Percentiles rank a stretch among this genome's conserved stretches.
Evolutionary conservation across 2,113 vertebrate genomes (phyloP).

Genomic region (Embiotoca jacksoni): DNA sequence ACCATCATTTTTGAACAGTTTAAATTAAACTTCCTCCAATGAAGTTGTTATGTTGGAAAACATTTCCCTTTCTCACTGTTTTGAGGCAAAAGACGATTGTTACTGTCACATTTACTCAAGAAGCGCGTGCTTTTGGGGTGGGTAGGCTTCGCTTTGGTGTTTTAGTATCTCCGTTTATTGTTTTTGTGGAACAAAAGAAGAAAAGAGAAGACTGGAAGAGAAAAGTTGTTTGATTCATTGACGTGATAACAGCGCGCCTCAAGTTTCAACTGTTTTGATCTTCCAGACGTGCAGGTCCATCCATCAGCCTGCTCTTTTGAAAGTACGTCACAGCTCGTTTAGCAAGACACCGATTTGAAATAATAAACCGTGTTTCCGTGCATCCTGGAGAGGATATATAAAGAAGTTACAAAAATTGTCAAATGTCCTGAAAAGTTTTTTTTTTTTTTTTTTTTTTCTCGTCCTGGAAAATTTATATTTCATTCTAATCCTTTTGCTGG

Average conservation of each 20-base stretch:
- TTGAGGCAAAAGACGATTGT: slow-evolving; percentile 38
- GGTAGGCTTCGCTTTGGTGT: slow-evolving; percentile 18
- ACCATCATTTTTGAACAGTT: background rate
- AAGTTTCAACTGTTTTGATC: slow-evolving; percentile 64
- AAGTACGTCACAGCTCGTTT: slow-evolving; percentile 23
- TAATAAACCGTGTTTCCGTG: background rate
- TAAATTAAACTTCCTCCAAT: background rate
- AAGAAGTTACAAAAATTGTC: background rate
- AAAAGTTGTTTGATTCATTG: slow-evolving; percentile 30
- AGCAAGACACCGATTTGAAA: slow-evolving; percentile 11
- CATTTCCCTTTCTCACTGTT: slow-evolving; percentile 28
- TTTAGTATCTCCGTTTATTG: slow-evolving; percentile 35
- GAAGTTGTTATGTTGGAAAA: slow-evolving; percentile 24
- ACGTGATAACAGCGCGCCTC: slow-evolving; percentile 11
- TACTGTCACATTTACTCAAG: slow-evolving; percentile 20
- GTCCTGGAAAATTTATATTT: slow-evolving; percentile 5
- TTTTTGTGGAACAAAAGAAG: slow-evolving; percentile 43
- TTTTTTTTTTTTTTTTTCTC: background rate
- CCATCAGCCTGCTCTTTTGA: slow-evolving; percentile 14
- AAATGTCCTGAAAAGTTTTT: background rate
- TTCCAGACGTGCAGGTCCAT: slow-evolving; percentile 30
- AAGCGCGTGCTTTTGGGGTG: slow-evolving; percentile 29
- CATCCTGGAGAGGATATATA: background rate
- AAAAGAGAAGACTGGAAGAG: background rate
- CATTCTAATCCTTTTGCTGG: background rate